Evolutionary conservation across 1,140 invertebrate genomes (phyloP), one percentile per base, ranked within the genome.

Genomic region (Dreissena polymorpha): DNA sequence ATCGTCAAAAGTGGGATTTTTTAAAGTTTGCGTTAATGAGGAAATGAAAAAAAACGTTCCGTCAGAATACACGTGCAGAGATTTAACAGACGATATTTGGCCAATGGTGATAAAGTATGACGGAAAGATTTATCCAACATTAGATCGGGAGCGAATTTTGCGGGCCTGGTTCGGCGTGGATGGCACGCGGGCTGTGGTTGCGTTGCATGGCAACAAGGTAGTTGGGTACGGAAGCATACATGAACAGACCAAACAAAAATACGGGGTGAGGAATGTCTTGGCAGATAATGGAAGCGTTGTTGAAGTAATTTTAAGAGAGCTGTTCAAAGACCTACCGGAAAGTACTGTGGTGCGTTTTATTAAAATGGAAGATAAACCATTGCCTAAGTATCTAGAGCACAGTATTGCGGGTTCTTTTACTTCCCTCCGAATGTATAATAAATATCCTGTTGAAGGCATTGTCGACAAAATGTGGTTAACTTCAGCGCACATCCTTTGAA

Each of bases 141-240:
- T 78, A 53, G 76, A 78, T 21, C 49, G 76, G 18, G 60, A 29
- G 25, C 13, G 18, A 51, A 69, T 78, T 7, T 21, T 78, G 12
- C 65, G 67, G 53, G 76, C 76, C 27, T 78, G 64, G 64, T 78
- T 78, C 57, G 21, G 53, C 6, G 50, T 49, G 16, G 50, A 53
- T 5, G 16, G 18, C 57, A 27, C 57, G 50, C 39, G 49, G 23
- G 67, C 68, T 53, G 49, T 51, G 23, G 53, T 78, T 13, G 76
- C 76, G 10, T 39, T 69, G 51, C 21, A 69, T 27, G 49, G 25
- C 8, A 50, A 25, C 21, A 29, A 67, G 57, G 65, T 78, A 39
- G 51, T 78, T 3, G 76, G 76, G 16, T 78, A 69, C n/a, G 76
- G 76, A 7, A 78, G 76, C 25, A 69, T 78, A 16, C 51, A 70